Evolutionary conservation across 2,888 invertebrate species (phyloP), one percentile per base, ranked within the genome.

Genomic region (Oegoconia quadripuncta): DNA sequence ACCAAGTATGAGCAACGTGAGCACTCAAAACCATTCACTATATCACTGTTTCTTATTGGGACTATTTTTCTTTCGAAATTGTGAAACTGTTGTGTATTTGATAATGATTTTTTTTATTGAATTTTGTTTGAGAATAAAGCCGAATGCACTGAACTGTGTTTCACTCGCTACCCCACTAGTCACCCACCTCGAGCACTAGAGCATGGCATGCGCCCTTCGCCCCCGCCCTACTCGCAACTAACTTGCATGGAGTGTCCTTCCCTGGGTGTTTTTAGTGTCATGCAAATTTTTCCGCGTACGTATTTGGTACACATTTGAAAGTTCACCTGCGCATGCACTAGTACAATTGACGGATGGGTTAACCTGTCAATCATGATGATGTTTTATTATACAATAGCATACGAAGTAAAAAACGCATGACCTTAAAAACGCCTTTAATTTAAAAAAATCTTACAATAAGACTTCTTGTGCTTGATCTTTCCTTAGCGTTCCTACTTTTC

Each of bases 141-240:
- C 72, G 71, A 74, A 65, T 69, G 86, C 86, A 87, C 84, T 65
- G 72, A 87, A 84, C 69, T 81, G 86, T 86, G 86, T 87, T 87
- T 87, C 86, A 87, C 86, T 87, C 74, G 81, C 78, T 68, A 66
- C 73, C 79, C 86, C 64, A 32, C 29, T 15, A 54, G 69, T 58
- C 64, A 61, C 66, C 66, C 65, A 73, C 75, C 80, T 68, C 59
- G 52, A 60, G 82, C 83, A 82, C 81, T 64, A 61, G 60, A 73
- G 83, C 84, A 84, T 84, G 83, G 83, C 83, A 83, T 84, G 84
- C 65, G 50, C 57, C 55, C 64, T 61, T 28, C 26, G 27, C 41
- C n/a, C n/a, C n/a, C n/a, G n/a, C n/a, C n/a, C n/a, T n/a, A n/a
- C n/a, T 23, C 12, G 62, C 55, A 56, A 67, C 61, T 81, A 73